A percentile compares a stretch with the other conserved stretches of the same genome.
phyloP scores from a whole-genome alignment of 2,113 vertebrate species.

The Cichladusa arquata region DNA sequence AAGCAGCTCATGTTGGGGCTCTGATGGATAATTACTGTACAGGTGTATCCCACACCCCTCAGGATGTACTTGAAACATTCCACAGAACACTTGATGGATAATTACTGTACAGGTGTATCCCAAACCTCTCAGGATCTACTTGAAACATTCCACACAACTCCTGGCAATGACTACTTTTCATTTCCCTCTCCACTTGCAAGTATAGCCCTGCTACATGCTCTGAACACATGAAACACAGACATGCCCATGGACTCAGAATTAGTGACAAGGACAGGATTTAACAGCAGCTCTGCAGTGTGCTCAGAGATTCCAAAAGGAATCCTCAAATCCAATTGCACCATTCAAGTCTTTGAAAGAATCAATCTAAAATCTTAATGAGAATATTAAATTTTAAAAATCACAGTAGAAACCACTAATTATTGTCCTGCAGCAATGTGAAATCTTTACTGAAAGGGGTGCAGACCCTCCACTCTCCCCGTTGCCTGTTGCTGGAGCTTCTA shows the following conservation, averaged over 20 bases:
- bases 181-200: neutral
- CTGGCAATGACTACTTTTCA: neutral
- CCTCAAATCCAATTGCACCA: neutral
- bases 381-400: neutral
- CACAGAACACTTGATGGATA: neutral
- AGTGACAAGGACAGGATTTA: neutral
- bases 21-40: neutral
- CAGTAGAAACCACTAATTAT: neutral
- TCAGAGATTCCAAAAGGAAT: neutral
- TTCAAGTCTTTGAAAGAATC: neutral
- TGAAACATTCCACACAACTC: neutral
- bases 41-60: neutral
- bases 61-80: neutral
- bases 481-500: neutral
- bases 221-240: neutral
- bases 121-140: neutral
- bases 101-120: neutral
- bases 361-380: neutral
- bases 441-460: neutral
- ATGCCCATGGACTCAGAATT: neutral
- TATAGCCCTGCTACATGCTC: accelerated
- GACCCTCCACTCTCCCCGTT: neutral
- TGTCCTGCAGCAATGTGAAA: neutral
- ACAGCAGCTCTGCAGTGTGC: neutral
- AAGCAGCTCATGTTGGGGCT: neutral